phyloP scores from a whole-genome alignment of 1,140 invertebrate genomes.

The Patella vulgata region DNA sequence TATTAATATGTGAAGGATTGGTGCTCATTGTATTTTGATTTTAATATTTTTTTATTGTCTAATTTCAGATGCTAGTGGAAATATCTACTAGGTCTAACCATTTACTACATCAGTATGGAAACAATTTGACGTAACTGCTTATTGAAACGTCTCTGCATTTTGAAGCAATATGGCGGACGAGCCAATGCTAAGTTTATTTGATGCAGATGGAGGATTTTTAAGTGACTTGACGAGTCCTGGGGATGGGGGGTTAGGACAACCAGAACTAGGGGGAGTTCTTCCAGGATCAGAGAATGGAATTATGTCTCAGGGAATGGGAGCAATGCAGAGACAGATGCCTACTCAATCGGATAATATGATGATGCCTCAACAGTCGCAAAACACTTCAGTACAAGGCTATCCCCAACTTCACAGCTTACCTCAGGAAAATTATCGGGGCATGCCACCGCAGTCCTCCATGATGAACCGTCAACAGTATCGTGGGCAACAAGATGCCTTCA shows the following conservation, averaged over 20 bases:
- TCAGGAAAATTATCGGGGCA: slow-evolving; percentile 7
- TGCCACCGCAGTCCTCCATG: slow-evolving; percentile 4
- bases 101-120: slow-evolving; percentile 4
- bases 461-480: slow-evolving; percentile 6
- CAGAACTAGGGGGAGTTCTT: neutral
- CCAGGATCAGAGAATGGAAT: slow-evolving; percentile 19
- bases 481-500: slow-evolving; percentile 1
- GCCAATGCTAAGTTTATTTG: slow-evolving; percentile 55
- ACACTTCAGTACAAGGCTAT: neutral
- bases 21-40: slow-evolving; percentile 10
- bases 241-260: neutral
- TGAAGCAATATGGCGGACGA: slow-evolving; percentile 47
- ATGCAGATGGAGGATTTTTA: slow-evolving; percentile 50
- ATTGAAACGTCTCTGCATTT: neutral
- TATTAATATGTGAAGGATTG: too few species aligned
- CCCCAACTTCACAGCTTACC: neutral
- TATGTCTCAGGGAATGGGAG: slow-evolving; percentile 23
- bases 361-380: slow-evolving; percentile 1
- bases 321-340: slow-evolving; percentile 17
- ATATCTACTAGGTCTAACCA: neutral
- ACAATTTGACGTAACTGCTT: slow-evolving; percentile 1
- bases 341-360: slow-evolving; percentile 22
- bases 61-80: slow-evolving; percentile 19
- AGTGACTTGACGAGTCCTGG: slow-evolving; percentile 46
- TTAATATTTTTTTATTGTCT: slow-evolving; percentile 20